Evolutionary conservation across 1,140 invertebrate species (phyloP), one percentile per base, ranked within the genome.

Genomic region (Leptopilina clavipes): DNA sequence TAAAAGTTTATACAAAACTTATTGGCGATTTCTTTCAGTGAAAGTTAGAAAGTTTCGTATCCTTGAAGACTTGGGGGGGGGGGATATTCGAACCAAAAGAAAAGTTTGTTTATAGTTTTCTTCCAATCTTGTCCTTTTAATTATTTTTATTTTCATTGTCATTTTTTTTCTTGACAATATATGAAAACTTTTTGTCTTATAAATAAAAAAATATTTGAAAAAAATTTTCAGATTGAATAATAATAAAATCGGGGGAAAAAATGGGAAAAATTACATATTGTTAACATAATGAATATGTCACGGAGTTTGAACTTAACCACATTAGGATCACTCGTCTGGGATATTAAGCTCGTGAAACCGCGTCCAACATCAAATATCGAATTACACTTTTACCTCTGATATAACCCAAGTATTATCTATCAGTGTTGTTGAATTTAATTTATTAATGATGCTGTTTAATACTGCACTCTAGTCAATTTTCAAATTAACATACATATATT

Each of bases 41-140:
- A 65, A 65, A 65, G 59, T 65, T 65, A 65, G 59, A 65, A 65
- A 65, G 59, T 65, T 25, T 65, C 19, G 25, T 65, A 65, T 65
- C 59, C 59, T 65, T 65, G 59, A 31, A 6, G 12, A 37, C 31
- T 65, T 65, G 25, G 59, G 22, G 25, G n/a, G 22, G 25, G 22
- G 14, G 31, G 31, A 31, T 14, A 65, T 14, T n/a, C 14, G 14
- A 7, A 12, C 22, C 22, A 65, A 31, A 59, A 31, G 19, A 31
- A 37, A 25, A 25, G 22, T 31, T 65, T 12, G n/a, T n/a, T n/a
- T n/a, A n/a, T 59, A 56, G 19, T 22, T 22, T 59, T 19, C 56
- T 22, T 12, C 11, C 14, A 31, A 37, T 31, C 22, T 25, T 31
- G 59, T 65, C 12, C 5, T 14, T 25, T 25, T 14, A 65, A 31